Evolutionary conservation across 2,113 vertebrate species (phyloP), one percentile per base, ranked within the genome.

Genomic region (Sebastes schlegelii): DNA sequence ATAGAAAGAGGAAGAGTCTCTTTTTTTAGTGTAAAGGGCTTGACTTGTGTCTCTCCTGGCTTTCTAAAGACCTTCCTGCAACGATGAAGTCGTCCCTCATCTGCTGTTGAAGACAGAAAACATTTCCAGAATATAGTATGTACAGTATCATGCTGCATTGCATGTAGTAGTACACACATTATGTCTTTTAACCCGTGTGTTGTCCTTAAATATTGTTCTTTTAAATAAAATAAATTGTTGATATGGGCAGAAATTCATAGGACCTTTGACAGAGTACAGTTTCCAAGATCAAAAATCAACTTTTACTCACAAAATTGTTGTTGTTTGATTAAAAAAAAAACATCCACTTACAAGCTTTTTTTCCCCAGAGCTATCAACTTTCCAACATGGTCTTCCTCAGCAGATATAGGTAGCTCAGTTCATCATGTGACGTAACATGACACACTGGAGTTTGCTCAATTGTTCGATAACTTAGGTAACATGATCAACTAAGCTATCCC

Each of bases 1-100:
- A 78, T 34, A n/a, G 49, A 57, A 82, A 80, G 19, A 5, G 61
- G 34, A 84, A 74, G 69, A 6, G 71, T 19, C 8, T 48, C 74
- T 5, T 21, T 5, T 26, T 26, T 12, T 10, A 23, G 42, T 45
- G 13, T 48, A 34, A 42, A 71, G 51, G 17, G 26, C 54, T 10
- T 10, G 42, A 58, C 52, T 42, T 16, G 64, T 51, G 12, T 65
- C 61, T 13, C 45, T 49, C 12, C 21, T 68, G 46, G 62, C 62
- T 64, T 45, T 45, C 42, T 45, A n/a, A 2, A 13, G 45, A 13
- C 11, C 3, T 13, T 21, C n/a, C 6, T 48, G 43, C 1, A 48
- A 11, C 6, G 2, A 12, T 42, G 10, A 5, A 26, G 23, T 4
- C 26, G 46, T 68, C 23, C 11, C 57, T 52, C 16, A 17, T 52